A percentile compares a stretch with the other conserved stretches of the same genome.
phyloP scores from a whole-genome alignment of 2,888 invertebrate genomes.

The Pachydiplax longipennis region DNA sequence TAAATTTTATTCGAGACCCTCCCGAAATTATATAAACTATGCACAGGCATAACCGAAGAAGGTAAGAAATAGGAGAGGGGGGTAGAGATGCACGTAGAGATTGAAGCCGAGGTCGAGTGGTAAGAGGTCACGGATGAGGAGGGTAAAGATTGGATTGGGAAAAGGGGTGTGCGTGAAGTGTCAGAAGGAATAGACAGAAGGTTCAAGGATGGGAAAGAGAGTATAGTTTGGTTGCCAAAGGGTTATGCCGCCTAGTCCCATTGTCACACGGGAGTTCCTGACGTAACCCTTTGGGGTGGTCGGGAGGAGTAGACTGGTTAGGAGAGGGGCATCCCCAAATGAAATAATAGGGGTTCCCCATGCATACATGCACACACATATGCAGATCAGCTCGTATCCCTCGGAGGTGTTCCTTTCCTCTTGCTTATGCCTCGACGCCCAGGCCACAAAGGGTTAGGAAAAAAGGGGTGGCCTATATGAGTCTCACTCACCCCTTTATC shows the following conservation, averaged over 20 bases:
- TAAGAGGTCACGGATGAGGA: background rate
- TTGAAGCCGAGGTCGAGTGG: background rate
- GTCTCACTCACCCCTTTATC: background rate
- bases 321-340: background rate
- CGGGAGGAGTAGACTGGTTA: background rate
- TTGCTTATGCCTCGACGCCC: background rate
- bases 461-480: background rate
- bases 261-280: background rate
- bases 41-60: background rate
- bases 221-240: background rate
- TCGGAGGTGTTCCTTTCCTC: background rate
- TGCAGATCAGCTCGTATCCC: background rate
- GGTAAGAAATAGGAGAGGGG: background rate
- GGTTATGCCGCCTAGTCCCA: background rate
- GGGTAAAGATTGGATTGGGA: constrained; percentile 1
- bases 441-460: background rate
- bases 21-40: background rate
- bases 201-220: background rate
- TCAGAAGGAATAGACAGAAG: background rate
- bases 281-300: background rate
- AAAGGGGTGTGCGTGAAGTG: background rate
- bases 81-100: background rate
- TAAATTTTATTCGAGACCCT: background rate
- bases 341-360: background rate
- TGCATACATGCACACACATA: constrained; percentile 1